Base-by-base conservation (phyloP, 2,797 vertebrate species). In the Acestrorhynchus altus region DNA sequence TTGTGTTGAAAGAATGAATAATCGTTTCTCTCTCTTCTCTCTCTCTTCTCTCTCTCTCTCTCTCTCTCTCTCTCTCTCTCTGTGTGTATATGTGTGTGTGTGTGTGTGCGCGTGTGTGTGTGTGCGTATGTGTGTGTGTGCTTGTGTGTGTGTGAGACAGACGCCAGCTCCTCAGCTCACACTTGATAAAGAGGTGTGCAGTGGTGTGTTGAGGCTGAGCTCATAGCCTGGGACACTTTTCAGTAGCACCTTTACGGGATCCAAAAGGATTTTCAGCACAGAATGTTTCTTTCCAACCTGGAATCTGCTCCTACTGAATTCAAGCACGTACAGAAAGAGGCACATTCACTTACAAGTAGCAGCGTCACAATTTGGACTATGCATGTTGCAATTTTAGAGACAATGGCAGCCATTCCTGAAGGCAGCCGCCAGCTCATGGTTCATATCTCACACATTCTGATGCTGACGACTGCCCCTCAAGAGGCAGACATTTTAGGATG, bases 131-230 rank as follows among this genome's bases (percentile, higher is more conserved):
- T n/a, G n/a, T n/a, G n/a, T n/a, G 26, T 77, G 75, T 77, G 69
- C 78, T 28, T 76, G 35, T 77, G 67, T 35, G 39, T 39, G 35
- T 75, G 76, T 77, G 66, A 79, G 76, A 78, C 77, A 78, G 77
- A 80, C 72, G 82, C 47, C 74, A 80, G 46, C 71, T 83, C 73
- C 72, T 83, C 80, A 66, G 59, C 79, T 83, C 74, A 69, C 79
- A 83, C 81, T 80, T 78, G 84, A 85, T 83, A 83, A 85, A 77
- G 71, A 72, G 77, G 76, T 66, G 42, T 65, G 65, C 63, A 46
- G 65, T 65, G 70, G 47, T 70, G 61, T 74, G 65, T 28, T 47
- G 59, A 31, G 63, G 63, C 26, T 40, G 56, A 67, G 77, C 28
- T 15, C 49, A 63, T 49, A 28, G 42, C 26, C 67, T 49, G 47